phyloP scores from a whole-genome alignment of 1,140 invertebrate genomes.

The Drosophila elegans region DNA sequence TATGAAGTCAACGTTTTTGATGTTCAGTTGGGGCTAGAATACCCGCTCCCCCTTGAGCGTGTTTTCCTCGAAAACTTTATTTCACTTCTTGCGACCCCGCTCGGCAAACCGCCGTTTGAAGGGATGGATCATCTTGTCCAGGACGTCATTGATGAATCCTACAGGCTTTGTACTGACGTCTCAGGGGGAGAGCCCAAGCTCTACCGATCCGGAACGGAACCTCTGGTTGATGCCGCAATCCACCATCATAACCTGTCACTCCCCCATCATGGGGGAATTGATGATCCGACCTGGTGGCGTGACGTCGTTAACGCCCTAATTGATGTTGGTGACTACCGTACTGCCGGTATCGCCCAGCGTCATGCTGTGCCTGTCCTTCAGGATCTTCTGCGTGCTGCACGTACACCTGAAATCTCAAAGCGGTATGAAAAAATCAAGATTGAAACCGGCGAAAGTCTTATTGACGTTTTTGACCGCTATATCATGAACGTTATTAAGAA shows the following conservation, averaged over 20 bases:
- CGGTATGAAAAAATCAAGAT: neutral
- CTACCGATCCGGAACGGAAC: neutral
- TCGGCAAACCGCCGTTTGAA: slow-evolving; percentile 1
- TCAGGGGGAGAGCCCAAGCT: neutral
- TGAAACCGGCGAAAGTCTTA: slow-evolving; percentile 1
- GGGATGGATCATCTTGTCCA: slow-evolving; percentile 1
- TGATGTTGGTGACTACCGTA: neutral
- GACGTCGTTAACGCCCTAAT: neutral
- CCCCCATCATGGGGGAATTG: neutral
- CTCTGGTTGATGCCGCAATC: neutral
- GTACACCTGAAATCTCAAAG: neutral
- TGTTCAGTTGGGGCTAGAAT: neutral
- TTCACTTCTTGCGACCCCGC: neutral
- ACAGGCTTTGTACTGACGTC: neutral
- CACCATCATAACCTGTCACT: neutral
- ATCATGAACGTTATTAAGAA: too few species aligned
- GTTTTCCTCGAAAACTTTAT: neutral
- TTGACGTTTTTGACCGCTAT: too few species aligned
- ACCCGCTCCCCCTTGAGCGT: neutral
- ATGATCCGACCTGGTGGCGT: neutral
- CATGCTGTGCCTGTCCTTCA: neutral
- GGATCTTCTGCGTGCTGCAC: slow-evolving; percentile 1
- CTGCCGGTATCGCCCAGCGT: neutral
- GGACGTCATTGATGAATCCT: neutral
- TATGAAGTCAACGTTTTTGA: neutral